Evolutionary conservation across 2,113 vertebrate species (phyloP), one percentile per base, ranked within the genome.

Genomic region (Lagopus leucura): DNA sequence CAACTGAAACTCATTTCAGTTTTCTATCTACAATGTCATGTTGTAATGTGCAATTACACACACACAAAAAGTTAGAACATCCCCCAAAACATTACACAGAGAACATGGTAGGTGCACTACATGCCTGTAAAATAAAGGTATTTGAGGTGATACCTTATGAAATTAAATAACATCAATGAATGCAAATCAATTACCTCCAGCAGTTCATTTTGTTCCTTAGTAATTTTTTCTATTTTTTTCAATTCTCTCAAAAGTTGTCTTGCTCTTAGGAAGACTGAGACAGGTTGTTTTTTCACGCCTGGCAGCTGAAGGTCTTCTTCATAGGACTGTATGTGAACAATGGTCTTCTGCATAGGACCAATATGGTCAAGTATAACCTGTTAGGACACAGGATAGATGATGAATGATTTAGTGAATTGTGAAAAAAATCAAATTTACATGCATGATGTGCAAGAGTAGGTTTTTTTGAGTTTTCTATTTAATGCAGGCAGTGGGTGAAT

Each of bases 171-270:
- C n/a, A 4, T 21, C 12, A 71, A 38, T 52, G 13, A 4, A 50
- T 24, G 24, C 4, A 30, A 74, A 60, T 25, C 2, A 16, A 89
- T 96, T 96, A 99, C 99, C 99, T 98, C 97, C 70, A 99, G 92
- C 24, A 97, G 85, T 9, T 95, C 66, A 14, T 95, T 98, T 86
- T 99, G 98, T 63, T 98, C 96, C 64, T 95, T 96, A 42, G 98
- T 98, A 52, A 98, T 97, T 95, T 98, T 98, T 96, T 99, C 98
- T 87, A 99, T 92, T 38, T 98, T 97, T 79, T 97, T 97, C 64
- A 99, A 70, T 63, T 98, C 97, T 83, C 89, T 97, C 86, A 98
- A 95, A 43, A 99, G 98, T 30, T 97, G 96, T 27, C 96, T 96
- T 71, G 98, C 98, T 7, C 97, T 97, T 55, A 87, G 86, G 79